A percentile compares a stretch with the other conserved stretches of the same genome.
Evolutionary conservation across 2,113 vertebrate species (phyloP).

Genomic region (Callipepla californica): DNA sequence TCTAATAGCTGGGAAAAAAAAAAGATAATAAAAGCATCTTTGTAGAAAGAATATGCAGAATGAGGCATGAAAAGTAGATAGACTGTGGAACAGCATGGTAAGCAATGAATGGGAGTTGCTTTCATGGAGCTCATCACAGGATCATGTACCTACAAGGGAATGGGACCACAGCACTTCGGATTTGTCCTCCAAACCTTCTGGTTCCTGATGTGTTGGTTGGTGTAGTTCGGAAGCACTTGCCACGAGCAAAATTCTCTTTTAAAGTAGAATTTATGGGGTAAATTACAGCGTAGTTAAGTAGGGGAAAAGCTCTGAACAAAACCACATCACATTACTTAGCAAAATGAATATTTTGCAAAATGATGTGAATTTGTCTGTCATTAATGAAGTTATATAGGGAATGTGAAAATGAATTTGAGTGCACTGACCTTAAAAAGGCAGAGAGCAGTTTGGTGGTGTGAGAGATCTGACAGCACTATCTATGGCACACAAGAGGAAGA

Average conservation of each 20-base stretch:
- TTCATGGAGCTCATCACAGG: neutral
- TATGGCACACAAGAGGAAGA: neutral
- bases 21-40: neutral
- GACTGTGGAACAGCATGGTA: neutral
- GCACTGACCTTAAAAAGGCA: neutral
- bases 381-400: neutral
- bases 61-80: neutral
- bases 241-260: neutral
- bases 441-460: neutral
- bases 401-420: neutral
- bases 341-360: neutral
- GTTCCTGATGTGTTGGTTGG: accelerated
- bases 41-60: constrained; percentile 15
- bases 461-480: neutral
- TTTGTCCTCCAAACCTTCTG: neutral
- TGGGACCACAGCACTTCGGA: neutral
- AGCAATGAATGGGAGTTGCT: neutral
- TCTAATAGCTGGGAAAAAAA: neutral
- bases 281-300: neutral
- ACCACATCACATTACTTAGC: neutral
- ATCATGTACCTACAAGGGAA: neutral
- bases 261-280: neutral
- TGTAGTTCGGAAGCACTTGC: neutral
- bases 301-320: neutral
- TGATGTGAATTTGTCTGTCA: neutral